Conservation (phyloP, 35 echinoderm and acorn worm genomes). For the Lytechinus variegatus region DNA sequence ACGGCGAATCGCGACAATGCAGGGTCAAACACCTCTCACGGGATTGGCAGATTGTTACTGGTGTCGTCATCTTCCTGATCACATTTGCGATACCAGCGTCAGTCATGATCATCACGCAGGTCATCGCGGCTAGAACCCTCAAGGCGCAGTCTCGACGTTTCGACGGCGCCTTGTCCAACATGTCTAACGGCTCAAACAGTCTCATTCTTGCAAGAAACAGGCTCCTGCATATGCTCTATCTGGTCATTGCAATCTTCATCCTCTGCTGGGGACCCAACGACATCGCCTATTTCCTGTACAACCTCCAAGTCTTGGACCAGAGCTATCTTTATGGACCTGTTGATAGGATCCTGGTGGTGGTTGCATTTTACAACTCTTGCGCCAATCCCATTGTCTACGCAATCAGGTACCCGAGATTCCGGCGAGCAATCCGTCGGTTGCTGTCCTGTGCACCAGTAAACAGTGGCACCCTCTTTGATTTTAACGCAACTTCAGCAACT, state of each 20-base stretch:
- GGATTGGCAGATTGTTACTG: conserved; percentile 53
- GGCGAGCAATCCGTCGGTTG: conserved; percentile 62
- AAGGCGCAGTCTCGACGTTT: conserved; percentile 55
- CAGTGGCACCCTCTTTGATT: neutral
- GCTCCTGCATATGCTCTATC: conserved; percentile 79
- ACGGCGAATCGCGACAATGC: conserved; percentile 29
- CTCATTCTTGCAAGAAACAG: conserved; percentile 67
- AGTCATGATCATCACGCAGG: conserved; percentile 62
- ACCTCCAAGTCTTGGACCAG: conserved; percentile 63
- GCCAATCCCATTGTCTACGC: conserved; percentile 95
- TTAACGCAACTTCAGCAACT: neutral
- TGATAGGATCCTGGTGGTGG: conserved; percentile 65
- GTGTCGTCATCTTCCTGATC: conserved; percentile 58
- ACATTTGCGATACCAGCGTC: conserved; percentile 79
- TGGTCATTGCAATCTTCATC: conserved; percentile 90
- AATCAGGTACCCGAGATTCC: conserved; percentile 72
- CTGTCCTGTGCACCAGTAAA: neutral
- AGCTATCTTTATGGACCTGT: conserved; percentile 60
- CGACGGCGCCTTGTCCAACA: too few relatives aligned
- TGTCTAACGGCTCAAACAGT: conserved; percentile 30
- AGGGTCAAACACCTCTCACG: conserved; percentile 35
- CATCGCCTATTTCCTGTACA: conserved; percentile 71
- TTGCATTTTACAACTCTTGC: conserved; percentile 89
- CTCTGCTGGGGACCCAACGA: conserved; percentile 88
- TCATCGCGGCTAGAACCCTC: conserved; percentile 24